phyloP scores from a whole-genome alignment of 2,113 vertebrate species.

The Hippopotamus amphibius region DNA sequence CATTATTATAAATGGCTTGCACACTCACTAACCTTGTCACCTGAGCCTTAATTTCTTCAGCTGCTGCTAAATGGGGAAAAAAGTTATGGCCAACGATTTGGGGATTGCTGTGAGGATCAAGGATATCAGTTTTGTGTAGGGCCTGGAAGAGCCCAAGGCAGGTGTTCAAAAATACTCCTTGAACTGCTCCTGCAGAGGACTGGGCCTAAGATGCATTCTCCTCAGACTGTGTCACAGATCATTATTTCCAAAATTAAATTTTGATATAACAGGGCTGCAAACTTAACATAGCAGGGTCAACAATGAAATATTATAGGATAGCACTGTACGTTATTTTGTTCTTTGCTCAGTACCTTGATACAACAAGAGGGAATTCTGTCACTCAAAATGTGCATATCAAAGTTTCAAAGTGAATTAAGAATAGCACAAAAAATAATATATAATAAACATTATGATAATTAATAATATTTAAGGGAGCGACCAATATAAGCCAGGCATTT shows the following conservation, averaged over 20 bases:
- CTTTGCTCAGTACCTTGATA: constrained; percentile 13
- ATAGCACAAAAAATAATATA: neutral
- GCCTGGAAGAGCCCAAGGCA: neutral
- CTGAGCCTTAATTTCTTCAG: constrained; percentile 23
- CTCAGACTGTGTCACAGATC: neutral
- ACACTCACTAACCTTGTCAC: constrained; percentile 40
- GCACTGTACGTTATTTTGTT: neutral
- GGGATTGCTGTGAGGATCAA: neutral
- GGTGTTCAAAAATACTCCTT: neutral
- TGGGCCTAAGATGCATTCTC: neutral
- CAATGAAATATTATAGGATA: neutral
- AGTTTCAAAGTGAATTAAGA: neutral
- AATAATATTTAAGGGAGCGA: neutral
- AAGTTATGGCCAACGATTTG: neutral
- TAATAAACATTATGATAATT: neutral
- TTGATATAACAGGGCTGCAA: neutral
- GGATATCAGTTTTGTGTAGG: neutral
- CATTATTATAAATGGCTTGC: constrained; percentile 20
- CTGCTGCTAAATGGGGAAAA: constrained; percentile 38
- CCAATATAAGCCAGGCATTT: neutral
- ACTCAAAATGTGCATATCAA: neutral
- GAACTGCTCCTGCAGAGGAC: neutral
- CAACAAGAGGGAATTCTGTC: neutral
- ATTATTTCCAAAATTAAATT: constrained; percentile 11
- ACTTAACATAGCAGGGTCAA: neutral